A percentile compares a stretch with the other conserved stretches of the same genome.
These are phyloP conservation scores for Conops quadrifasciatus DNA, from an alignment of 2,888 invertebrate species.

Conservation along the genomic window DNA sequence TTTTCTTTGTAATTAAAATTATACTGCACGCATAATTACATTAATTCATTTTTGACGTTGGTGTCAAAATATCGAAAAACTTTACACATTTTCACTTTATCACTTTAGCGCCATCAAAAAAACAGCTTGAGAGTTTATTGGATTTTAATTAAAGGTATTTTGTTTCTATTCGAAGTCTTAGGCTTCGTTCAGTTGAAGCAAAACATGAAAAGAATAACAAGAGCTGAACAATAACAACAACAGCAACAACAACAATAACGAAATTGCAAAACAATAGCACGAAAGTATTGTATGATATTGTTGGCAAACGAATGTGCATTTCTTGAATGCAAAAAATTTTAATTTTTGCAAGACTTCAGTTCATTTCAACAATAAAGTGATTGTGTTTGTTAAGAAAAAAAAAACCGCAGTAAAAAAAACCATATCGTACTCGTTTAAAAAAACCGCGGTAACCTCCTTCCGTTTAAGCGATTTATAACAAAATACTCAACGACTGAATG, in stretches of 20 bases:
- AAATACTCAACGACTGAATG: no score
- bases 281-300: background rate
- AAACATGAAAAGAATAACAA: background rate
- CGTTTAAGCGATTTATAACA: no score
- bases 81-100: no score
- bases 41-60: no score
- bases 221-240: background rate
- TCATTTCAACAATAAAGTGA: constrained; percentile 5
- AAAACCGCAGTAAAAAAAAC: background rate
- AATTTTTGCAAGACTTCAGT: constrained; percentile 32
- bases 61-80: no score
- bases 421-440: background rate
- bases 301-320: background rate
- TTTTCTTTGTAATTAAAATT: no score
- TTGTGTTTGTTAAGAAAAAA: background rate
- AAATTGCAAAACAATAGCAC: background rate
- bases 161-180: no score
- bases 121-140: no score
- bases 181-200: no score
- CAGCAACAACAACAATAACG: background rate
- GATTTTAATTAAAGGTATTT: no score
- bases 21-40: no score
- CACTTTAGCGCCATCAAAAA: no score
- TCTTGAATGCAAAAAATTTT: constrained; percentile 29
- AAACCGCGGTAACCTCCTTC: background rate